Evolutionary conservation across 2,113 vertebrate genomes (phyloP).

Genomic region (Chrysochloris asiatica): DNA sequence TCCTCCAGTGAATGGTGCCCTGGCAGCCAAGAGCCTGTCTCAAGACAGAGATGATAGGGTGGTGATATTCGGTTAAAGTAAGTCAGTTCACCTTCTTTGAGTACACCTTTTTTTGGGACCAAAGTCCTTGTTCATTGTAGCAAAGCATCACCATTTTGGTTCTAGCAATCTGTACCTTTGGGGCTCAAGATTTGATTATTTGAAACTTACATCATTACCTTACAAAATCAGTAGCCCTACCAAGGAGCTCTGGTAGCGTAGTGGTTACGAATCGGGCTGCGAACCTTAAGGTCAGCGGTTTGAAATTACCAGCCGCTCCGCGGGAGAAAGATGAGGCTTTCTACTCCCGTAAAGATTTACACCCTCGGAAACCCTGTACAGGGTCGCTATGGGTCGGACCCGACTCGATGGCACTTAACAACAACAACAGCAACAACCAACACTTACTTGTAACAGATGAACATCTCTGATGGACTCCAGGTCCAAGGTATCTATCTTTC

Average conservation of each 20-base stretch:
- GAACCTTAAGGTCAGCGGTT: too few relatives aligned
- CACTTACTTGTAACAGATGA: too few relatives aligned
- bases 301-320: too few relatives aligned
- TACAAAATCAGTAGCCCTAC: neutral
- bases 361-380: too few relatives aligned
- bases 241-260: too few relatives aligned
- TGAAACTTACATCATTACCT: neutral
- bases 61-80: neutral
- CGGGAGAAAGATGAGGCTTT: too few relatives aligned
- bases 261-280: too few relatives aligned
- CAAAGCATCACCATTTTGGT: neutral
- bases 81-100: neutral
- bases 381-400: too few relatives aligned
- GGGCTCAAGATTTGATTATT: slow-evolving; percentile 2
- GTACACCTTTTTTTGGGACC: neutral
- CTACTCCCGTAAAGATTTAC: too few relatives aligned
- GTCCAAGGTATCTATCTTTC: neutral
- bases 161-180: neutral
- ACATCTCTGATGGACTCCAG: neutral
- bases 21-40: neutral
- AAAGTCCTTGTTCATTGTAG: neutral
- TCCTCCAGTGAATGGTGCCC: slow-evolving; percentile 19
- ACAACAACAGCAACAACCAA: too few relatives aligned
- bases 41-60: neutral
- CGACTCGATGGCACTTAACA: too few relatives aligned